Percentiles rank a stretch among this genome's conserved stretches.
These are phyloP conservation scores for Amia ocellicauda DNA, from an alignment of 2,113 vertebrate species.

Conservation along the genomic window DNA sequence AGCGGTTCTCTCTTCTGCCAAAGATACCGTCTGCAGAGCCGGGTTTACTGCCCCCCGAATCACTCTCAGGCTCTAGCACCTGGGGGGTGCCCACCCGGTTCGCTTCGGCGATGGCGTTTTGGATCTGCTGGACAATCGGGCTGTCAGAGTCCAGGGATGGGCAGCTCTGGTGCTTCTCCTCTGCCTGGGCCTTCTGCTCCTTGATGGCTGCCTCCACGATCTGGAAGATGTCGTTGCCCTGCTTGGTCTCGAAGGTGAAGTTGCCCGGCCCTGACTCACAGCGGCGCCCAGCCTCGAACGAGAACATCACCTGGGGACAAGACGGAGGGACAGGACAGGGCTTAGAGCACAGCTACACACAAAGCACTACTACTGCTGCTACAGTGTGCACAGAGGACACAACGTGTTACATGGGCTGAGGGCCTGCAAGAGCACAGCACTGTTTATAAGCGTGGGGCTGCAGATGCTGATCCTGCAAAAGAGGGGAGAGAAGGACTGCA, in stretches of 20 bases:
- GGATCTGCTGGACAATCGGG: conserved; percentile 49
- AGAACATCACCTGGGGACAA: conserved; percentile 83
- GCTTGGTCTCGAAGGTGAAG: conserved; percentile 94
- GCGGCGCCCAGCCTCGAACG: conserved; percentile 91
- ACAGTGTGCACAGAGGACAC: too few species aligned
- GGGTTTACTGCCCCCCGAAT: conserved; percentile 61
- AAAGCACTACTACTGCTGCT: too few species aligned
- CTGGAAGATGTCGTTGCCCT: conserved; percentile 91
- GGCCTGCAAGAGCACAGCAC: too few species aligned
- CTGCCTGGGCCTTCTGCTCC: conserved; percentile 77
- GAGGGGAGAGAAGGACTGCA: too few species aligned
- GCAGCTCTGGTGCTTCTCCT: conserved; percentile 67
- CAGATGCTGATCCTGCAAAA: too few species aligned
- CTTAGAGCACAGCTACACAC: too few species aligned
- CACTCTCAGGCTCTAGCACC: neutral
- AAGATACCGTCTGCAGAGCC: conserved; percentile 60
- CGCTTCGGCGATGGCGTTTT: conserved; percentile 50
- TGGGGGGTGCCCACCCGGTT: conserved; percentile 58
- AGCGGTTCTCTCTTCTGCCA: conserved; percentile 45
- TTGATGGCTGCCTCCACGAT: conserved; percentile 87
- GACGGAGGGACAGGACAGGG: too few species aligned
- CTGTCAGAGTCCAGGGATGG: conserved; percentile 54
- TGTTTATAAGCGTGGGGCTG: too few species aligned
- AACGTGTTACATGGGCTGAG: too few species aligned
- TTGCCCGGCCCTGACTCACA: conserved; percentile 91